Conservation (phyloP, 53 echinoderm and acorn worm species). For the Apostichopus leukothele region DNA sequence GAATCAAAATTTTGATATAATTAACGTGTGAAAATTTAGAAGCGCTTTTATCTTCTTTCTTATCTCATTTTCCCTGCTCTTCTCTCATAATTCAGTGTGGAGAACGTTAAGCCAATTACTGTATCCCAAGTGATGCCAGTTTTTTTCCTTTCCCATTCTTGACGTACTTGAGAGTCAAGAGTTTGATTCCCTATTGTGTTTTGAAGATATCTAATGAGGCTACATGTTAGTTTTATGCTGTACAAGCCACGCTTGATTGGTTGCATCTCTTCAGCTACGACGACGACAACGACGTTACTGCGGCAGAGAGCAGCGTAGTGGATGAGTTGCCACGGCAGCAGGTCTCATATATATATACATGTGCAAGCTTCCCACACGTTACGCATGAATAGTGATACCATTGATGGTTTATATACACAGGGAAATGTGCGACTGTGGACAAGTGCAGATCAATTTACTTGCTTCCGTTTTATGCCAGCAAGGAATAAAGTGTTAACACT, state of each 20-base stretch:
- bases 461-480: background rate
- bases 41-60: no score
- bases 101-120: constrained; percentile 6
- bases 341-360: background rate
- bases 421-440: background rate
- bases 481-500: background rate
- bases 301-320: background rate
- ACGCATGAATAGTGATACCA: constrained; percentile 2
- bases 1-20: no score
- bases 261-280: background rate
- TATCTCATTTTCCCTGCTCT: no score
- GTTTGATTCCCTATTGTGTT: constrained; percentile 7
- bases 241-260: constrained; percentile 29
- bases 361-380: background rate
- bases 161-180: background rate
- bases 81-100: background rate
- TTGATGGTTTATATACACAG: background rate
- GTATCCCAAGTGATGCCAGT: background rate
- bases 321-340: constrained; percentile 14
- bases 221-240: background rate
- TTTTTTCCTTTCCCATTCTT: background rate
- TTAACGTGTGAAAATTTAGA: no score
- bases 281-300: background rate
- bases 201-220: constrained; percentile 1
- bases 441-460: background rate